Evolutionary conservation across 2,113 vertebrate species (phyloP).

Genomic region (Ptilonorhynchus violaceus): DNA sequence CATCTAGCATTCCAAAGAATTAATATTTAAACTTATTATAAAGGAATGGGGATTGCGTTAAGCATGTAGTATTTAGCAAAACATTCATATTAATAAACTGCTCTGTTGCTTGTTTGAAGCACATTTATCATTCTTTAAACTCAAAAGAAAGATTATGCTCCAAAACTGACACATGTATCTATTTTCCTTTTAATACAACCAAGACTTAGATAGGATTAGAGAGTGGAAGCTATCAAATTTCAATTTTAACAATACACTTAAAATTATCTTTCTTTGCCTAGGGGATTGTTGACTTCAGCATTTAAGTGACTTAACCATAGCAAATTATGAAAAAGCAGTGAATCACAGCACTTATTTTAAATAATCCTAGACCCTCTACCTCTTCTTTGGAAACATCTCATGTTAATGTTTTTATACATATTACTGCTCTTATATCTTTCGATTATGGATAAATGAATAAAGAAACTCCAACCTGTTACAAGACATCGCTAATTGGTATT

Average conservation of each 20-base stretch:
- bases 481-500: background rate
- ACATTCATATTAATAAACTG: conserved; percentile 65
- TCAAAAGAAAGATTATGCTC: conserved; percentile 35
- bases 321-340: conserved; percentile 71
- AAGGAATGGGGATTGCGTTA: conserved; percentile 74
- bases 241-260: conserved; percentile 60
- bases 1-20: conserved; percentile 82
- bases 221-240: conserved; percentile 55
- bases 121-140: conserved; percentile 59
- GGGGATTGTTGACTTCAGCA: conserved; percentile 34
- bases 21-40: conserved; percentile 84
- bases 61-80: conserved; percentile 74
- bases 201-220: conserved; percentile 49
- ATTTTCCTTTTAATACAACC: conserved; percentile 48
- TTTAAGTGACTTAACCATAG: conserved; percentile 72
- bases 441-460: background rate
- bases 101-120: conserved; percentile 56
- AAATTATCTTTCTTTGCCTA: conserved; percentile 65
- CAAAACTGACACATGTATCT: conserved; percentile 44
- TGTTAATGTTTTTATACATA: background rate
- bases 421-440: background rate
- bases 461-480: background rate
- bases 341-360: conserved; percentile 76
- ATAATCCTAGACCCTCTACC: conserved; percentile 31
- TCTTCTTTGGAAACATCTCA: background rate